phyloP scores from a whole-genome alignment of 2,797 vertebrate genomes.

The Takifugu rubripes region DNA sequence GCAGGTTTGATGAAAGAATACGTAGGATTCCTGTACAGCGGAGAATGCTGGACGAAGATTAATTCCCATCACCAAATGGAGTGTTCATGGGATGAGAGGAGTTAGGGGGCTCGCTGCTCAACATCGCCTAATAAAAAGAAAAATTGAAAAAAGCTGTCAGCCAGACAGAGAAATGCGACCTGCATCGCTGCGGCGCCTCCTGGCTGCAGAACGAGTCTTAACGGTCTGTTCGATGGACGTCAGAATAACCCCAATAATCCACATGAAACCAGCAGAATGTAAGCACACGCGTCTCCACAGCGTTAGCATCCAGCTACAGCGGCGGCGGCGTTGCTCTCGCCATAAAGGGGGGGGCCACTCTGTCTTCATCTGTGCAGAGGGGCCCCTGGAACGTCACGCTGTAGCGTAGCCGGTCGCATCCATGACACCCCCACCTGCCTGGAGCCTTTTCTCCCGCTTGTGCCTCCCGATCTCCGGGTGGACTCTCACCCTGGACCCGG shows the following conservation, averaged over 20 bases:
- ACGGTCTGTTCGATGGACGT: conserved; percentile 29
- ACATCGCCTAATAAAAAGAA: conserved; percentile 21
- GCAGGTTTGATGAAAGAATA: conserved; percentile 6
- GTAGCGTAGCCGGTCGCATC: conserved; percentile 71
- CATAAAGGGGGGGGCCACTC: conserved; percentile 46
- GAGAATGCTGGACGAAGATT: background rate
- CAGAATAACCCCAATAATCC: background rate
- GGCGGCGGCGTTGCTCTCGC: no score
- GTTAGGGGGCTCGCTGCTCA: conserved; percentile 2
- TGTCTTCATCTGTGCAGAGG: conserved; percentile 69
- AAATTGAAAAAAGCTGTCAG: no score
- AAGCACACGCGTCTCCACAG: conserved; percentile 37
- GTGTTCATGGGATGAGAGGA: background rate
- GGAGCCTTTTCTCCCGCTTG: conserved; percentile 17
- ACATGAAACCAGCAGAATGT: background rate
- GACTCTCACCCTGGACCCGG: conserved; percentile 13
- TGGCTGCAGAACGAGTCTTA: conserved; percentile 2
- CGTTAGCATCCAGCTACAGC: conserved; percentile 15
- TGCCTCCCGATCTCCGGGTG: conserved; percentile 6
- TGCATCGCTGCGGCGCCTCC: conserved; percentile 2
- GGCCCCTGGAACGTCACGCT: conserved; percentile 57
- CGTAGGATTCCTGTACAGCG: background rate
- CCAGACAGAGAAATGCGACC: background rate
- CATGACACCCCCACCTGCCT: conserved; percentile 73
- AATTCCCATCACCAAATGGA: conserved; percentile 1